Base-by-base conservation (phyloP, 2,113 vertebrate species). In the Corythornis vintsioides region DNA sequence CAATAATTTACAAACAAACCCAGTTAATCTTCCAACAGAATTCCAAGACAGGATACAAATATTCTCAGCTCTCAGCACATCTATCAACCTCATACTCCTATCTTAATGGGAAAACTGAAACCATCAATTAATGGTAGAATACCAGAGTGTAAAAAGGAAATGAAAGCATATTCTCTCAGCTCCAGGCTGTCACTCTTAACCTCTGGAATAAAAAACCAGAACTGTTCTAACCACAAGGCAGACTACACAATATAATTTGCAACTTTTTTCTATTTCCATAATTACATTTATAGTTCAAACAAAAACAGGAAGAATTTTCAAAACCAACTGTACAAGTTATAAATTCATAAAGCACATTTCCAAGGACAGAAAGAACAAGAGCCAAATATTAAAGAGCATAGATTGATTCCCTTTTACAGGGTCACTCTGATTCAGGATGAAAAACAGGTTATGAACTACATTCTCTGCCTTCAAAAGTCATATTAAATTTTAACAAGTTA, bases 171-270 rank as follows among this genome's bases (percentile, higher is more conserved):
- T 70, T 2, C 7, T 25, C 17, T n/a, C 78, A 28, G 80, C 64
- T 94, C 90, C 88, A 90, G 59, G 83, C 75, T 93, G 95, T 94
- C 75, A 85, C 75, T 93, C 67, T 89, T 89, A 91, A 91, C 83
- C 79, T 63, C 90, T 86, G 72, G 72, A 88, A 93, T 83, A 50
- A 90, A 79, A 94, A 65, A 83, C 25, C 18, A 88, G 67, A 83
- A 79, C 10, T 79, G 55, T 61, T 93, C 75, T 76, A 93, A 83
- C 83, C 83, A 90, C 86, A 83, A 57, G 8, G 50, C 45, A 90
- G 59, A 85, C 50, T 85, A 79, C 35, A 59, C 42, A 83, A 52
- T 24, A 78, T 18, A 89, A 74, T 69, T 67, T 83, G 43, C 52
- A 78, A 66, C n/a, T 64, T 67, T 18, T 64, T 35, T 79, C n/a